Percentiles rank a stretch among this genome's conserved stretches.
Evolutionary conservation across 2,888 invertebrate genomes (phyloP).

Genomic region (Sisyra terminalis): DNA sequence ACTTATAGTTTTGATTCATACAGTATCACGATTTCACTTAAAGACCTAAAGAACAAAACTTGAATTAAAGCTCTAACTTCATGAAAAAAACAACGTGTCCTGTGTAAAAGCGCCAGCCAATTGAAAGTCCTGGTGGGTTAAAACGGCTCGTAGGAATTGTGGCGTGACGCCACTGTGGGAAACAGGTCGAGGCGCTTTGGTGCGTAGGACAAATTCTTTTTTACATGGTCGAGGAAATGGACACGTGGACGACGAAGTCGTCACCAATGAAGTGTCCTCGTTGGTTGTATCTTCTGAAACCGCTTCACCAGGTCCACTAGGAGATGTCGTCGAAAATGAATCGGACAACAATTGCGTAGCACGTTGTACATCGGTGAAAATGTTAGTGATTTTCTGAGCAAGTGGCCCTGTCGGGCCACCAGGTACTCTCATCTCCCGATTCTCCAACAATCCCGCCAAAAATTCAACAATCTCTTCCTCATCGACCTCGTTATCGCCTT

Average conservation of each 20-base stretch:
- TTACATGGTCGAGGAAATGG: constrained; percentile 37
- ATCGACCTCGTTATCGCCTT: constrained; percentile 14
- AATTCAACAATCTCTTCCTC: constrained; percentile 26
- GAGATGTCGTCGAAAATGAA: constrained; percentile 5
- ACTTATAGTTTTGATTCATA: no score
- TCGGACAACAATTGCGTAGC: constrained; percentile 21
- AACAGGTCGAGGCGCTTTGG: constrained; percentile 39
- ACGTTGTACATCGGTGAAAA: constrained; percentile 37
- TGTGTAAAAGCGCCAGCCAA: constrained; percentile 66
- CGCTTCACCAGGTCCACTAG: constrained; percentile 15
- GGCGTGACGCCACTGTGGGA: constrained; percentile 40
- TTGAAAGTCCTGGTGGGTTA: constrained; percentile 49
- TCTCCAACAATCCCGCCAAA: constrained; percentile 32
- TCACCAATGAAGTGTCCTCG: no score
- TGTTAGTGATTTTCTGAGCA: constrained; percentile 33
- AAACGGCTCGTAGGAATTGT: constrained; percentile 51
- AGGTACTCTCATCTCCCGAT: constrained; percentile 40
- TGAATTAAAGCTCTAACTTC: neutral
- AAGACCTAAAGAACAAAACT: no score
- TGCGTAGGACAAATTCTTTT: constrained; percentile 48
- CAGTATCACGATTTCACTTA: no score
- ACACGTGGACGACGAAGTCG: constrained; percentile 12
- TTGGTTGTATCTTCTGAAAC: constrained; percentile 18
- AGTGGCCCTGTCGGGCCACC: constrained; percentile 35
- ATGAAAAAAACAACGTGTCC: constrained; percentile 48